Conservation (phyloP, 2,113 vertebrate species). For the Eulemur rufifrons region DNA sequence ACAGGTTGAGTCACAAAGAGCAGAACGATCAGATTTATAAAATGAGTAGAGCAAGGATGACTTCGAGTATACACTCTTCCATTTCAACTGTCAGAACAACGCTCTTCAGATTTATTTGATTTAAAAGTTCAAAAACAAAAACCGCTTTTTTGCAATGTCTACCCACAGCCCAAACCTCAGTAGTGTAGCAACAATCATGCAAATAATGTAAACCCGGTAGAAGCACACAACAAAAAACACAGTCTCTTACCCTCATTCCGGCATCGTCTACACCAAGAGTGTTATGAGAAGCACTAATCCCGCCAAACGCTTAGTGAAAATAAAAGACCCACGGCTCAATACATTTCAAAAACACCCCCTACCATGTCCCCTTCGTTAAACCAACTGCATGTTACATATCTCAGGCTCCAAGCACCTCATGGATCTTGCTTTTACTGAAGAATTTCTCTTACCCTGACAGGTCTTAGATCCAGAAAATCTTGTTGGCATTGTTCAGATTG, state of each 20-base stretch:
- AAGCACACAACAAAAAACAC: background rate
- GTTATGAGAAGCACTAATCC: background rate
- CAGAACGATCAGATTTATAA: background rate
- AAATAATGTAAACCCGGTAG: background rate
- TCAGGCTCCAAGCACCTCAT: background rate
- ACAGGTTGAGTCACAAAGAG: background rate
- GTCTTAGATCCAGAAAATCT: constrained; percentile 91
- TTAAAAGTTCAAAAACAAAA: background rate
- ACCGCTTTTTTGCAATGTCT: background rate
- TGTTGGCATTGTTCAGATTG: constrained; percentile 89
- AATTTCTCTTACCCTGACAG: constrained; percentile 78
- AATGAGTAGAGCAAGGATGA: background rate
- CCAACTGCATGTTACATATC: background rate
- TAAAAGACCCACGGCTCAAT: background rate
- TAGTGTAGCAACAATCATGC: background rate
- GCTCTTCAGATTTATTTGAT: background rate
- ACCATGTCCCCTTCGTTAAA: background rate
- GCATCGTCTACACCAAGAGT: background rate
- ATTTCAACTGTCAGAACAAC: background rate
- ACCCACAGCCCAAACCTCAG: background rate
- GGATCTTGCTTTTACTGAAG: background rate
- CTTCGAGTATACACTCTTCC: background rate
- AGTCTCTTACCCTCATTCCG: background rate
- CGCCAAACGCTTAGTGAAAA: background rate
- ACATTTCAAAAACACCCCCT: background rate